A percentile compares a stretch with the other conserved stretches of the same genome.
Evolutionary conservation across 1,140 invertebrate species (phyloP).

Genomic region (Drosophila equinoxialis): DNA sequence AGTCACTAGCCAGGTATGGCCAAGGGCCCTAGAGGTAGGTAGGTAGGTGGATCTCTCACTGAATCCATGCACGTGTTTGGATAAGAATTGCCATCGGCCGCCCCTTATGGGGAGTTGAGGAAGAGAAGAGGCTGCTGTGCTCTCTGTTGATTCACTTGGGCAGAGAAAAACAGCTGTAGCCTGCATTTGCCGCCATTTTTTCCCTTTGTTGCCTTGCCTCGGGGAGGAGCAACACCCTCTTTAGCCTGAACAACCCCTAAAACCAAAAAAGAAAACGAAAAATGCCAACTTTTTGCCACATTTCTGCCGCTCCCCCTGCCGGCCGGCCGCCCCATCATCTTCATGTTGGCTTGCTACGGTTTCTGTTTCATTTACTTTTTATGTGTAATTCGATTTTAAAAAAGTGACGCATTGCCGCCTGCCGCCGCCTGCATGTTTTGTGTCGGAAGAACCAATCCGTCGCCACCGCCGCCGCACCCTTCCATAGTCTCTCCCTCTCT

Average conservation of each 20-base stretch:
- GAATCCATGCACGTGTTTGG: constrained; percentile 18
- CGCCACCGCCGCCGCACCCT: constrained; percentile 14
- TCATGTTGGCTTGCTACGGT: constrained; percentile 57
- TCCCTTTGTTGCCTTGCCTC: constrained; percentile 2
- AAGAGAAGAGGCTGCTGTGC: constrained; percentile 18
- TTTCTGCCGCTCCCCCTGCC: background rate
- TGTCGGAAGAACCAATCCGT: background rate
- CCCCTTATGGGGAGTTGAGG: background rate
- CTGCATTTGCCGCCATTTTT: constrained; percentile 49
- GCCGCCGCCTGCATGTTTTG: constrained; percentile 13
- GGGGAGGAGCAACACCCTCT: constrained; percentile 19
- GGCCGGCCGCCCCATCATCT: background rate
- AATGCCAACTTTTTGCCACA: constrained; percentile 56
- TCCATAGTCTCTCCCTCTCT: constrained; percentile 2
- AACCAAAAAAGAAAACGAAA: constrained; percentile 29
- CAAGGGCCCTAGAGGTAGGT: background rate
- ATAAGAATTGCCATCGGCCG: background rate
- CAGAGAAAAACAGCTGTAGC: constrained; percentile 39
- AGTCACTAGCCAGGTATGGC: constrained; percentile 26
- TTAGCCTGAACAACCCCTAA: constrained; percentile 62
- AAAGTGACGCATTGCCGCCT: constrained; percentile 69
- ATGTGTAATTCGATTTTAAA: constrained; percentile 75
- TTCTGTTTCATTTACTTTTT: constrained; percentile 71
- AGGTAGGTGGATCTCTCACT: constrained; percentile 17
- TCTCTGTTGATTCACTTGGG: constrained; percentile 49